A percentile compares a stretch with the other conserved stretches of the same genome.
Conservation (phyloP, 1,140 invertebrate genomes). For the Frieseomelitta varia region DNA sequence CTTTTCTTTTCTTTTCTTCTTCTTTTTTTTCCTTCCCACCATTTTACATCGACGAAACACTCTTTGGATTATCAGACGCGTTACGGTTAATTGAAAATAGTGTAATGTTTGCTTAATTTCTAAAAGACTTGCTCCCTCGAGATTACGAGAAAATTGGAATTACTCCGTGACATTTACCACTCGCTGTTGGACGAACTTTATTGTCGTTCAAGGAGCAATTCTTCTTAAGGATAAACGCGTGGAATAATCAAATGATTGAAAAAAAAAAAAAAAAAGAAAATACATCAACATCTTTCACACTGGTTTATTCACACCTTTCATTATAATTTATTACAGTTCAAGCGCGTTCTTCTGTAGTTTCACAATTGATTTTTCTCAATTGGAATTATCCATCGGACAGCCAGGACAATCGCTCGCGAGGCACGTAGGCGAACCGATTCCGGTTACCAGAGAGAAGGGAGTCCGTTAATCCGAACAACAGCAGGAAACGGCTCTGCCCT, state of each 20-base stretch:
- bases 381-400: background rate
- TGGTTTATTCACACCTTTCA: background rate
- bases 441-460: background rate
- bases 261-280: too few species aligned
- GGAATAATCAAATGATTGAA: too few species aligned
- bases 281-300: too few species aligned
- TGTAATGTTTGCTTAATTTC: background rate
- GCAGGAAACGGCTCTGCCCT: background rate
- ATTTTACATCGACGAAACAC: background rate
- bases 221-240: background rate
- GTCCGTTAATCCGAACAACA: slow-evolving; percentile 6
- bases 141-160: background rate
- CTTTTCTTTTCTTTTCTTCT: too few species aligned
- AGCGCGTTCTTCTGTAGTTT: background rate
- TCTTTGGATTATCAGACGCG: background rate
- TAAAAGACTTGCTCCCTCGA: background rate
- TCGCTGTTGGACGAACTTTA: background rate
- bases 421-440: background rate
- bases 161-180: too few species aligned
- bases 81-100: background rate
- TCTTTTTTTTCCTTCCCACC: background rate
- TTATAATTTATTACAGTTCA: background rate
- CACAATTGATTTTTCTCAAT: background rate
- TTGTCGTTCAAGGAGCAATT: background rate
- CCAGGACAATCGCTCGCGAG: background rate